Evolutionary conservation across 2,113 vertebrate genomes (phyloP).

Genomic region (Ciconia stormi): DNA sequence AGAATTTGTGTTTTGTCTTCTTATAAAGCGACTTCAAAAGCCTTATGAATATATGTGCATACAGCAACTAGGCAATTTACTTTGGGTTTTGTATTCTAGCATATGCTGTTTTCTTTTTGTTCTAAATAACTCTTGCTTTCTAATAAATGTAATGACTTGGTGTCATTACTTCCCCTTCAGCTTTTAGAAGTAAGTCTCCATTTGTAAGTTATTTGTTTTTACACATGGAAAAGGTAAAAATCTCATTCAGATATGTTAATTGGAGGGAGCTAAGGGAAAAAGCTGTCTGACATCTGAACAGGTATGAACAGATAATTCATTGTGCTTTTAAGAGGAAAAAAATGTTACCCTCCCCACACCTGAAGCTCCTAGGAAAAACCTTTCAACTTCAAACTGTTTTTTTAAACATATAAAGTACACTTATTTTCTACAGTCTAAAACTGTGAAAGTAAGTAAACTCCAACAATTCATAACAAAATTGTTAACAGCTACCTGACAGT

Average conservation of each 20-base stretch:
- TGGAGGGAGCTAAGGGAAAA: neutral
- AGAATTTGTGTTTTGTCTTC: neutral
- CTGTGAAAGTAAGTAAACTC: neutral
- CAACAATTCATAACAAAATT: neutral
- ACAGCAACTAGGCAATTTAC: neutral
- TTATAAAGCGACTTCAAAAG: neutral
- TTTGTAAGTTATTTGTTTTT: neutral
- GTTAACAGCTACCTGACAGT: constrained; percentile 85
- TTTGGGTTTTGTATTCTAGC: neutral
- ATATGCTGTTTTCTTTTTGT: neutral
- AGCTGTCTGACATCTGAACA: neutral
- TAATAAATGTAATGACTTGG: neutral
- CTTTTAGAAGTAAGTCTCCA: neutral
- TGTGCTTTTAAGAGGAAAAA: neutral
- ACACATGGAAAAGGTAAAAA: neutral
- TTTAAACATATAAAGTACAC: neutral
- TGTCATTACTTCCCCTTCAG: neutral
- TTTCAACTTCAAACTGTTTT: neutral
- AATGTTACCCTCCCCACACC: neutral
- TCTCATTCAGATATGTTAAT: neutral
- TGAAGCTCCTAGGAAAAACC: neutral
- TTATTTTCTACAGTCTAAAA: neutral
- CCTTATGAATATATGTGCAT: neutral
- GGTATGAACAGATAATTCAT: neutral
- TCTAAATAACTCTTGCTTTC: neutral